Conservation (phyloP, 1,140 invertebrate genomes). For the Drosophila azteca region DNA sequence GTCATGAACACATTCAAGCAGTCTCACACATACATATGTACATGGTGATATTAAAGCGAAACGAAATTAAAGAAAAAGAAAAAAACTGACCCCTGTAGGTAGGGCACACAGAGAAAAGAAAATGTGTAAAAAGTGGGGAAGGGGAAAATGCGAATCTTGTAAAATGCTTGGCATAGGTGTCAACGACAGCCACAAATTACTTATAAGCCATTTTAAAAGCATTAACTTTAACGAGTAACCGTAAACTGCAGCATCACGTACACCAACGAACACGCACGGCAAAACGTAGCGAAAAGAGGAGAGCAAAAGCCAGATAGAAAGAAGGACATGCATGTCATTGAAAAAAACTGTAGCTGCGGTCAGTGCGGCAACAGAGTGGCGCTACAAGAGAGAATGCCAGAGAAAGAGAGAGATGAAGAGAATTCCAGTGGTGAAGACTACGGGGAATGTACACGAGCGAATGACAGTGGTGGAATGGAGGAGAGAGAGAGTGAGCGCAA, state of each 20-base stretch:
- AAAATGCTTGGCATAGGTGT: conserved; percentile 54
- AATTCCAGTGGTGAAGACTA: not conserved
- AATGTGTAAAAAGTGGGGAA: no score
- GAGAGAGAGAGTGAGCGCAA: conserved; percentile 1
- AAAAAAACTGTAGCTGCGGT: conserved; percentile 31
- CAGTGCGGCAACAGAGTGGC: no score
- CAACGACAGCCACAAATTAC: conserved; percentile 62
- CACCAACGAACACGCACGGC: conserved; percentile 32
- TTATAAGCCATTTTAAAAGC: conserved; percentile 63
- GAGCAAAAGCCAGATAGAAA: conserved; percentile 14
- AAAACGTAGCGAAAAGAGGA: not conserved
- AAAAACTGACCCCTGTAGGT: not conserved
- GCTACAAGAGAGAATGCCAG: conserved; percentile 11
- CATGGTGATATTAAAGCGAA: conserved; percentile 6
- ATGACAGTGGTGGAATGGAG: not conserved
- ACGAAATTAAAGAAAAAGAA: not conserved
- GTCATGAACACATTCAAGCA: conserved; percentile 44
- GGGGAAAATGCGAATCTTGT: conserved; percentile 51
- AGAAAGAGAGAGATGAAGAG: not conserved
- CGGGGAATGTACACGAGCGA: not conserved
- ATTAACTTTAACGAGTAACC: conserved; percentile 67
- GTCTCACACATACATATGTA: conserved; percentile 11
- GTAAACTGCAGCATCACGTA: conserved; percentile 66
- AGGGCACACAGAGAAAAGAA: no score
- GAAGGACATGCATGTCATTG: conserved; percentile 58